Conservation (phyloP, 2,113 vertebrate genomes). For the Odocoileus virginianus region DNA sequence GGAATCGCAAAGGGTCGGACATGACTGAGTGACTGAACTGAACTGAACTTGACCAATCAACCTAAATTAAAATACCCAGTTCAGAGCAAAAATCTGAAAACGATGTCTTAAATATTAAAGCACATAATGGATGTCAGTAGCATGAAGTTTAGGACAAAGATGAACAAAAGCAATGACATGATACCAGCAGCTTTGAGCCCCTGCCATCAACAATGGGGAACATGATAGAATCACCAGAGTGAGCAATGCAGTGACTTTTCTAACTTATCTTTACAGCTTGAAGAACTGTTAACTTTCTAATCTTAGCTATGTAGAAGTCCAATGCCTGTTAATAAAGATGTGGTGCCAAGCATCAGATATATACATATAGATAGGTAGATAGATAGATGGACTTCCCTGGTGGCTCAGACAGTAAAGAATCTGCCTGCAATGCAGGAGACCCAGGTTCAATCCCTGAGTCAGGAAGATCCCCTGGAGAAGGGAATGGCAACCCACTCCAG, state of each 20-base stretch:
- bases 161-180: not conserved
- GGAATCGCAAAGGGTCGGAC: not conserved
- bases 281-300: slow-evolving; percentile 15
- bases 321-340: not conserved
- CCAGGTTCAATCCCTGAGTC: not conserved
- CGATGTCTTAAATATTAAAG: not conserved
- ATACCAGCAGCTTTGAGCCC: not conserved
- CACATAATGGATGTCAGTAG: not conserved
- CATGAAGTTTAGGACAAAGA: not conserved
- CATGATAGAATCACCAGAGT: not conserved
- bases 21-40: not conserved
- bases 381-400: not conserved
- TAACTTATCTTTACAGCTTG: not conserved
- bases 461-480: not conserved
- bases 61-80: not conserved
- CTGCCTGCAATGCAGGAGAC: not conserved
- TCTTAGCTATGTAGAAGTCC: not conserved
- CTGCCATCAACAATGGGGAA: not conserved
- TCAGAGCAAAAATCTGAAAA: not conserved
- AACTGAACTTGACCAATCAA: not conserved
- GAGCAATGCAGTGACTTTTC: not conserved
- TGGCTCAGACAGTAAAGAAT: not conserved
- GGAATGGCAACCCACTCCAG: not conserved
- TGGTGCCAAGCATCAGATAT: not conserved
- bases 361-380: not conserved